Base-by-base conservation (phyloP, 2,888 invertebrate genomes). In the Acrocyrtus sp. region DNA sequence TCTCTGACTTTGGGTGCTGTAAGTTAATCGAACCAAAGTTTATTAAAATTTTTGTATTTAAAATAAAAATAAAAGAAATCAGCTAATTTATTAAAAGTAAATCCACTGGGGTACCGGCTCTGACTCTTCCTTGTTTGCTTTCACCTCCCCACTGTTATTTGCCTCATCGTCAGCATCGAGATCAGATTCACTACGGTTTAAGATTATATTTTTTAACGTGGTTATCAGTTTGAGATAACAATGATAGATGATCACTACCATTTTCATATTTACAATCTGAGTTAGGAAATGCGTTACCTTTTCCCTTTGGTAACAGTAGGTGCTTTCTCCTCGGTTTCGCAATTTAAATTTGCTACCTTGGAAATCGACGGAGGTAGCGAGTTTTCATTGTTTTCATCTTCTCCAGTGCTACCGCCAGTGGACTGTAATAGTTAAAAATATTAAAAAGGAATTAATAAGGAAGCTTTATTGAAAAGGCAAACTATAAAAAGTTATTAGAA, bases 151-250 rank as follows among this genome's bases (percentile, higher is more conserved):
- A 62, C 81, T 81, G 62, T 80, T 80, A 78, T 88, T 88, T 82
- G 88, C 88, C 79, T 88, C 88, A 76, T 88, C 86, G 78, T 88
- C 88, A 34, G 88, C 88, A 80, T 88, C 88, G 74, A 88, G 84
- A 83, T 88, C 88, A 70, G 88, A 88, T 50, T 87, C 88, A 82
- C 88, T 88, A 63, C 15, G 27, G 15, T n/a, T n/a, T n/a, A n/a
- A n/a, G n/a, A n/a, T n/a, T n/a, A n/a, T n/a, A n/a, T n/a, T n/a
- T n/a, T n/a, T n/a, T n/a, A n/a, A n/a, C n/a, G n/a, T n/a, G n/a
- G n/a, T n/a, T n/a, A n/a, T n/a, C n/a, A n/a, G n/a, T n/a, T n/a
- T n/a, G n/a, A n/a, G n/a, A n/a, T n/a, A n/a, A n/a, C n/a, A n/a
- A n/a, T n/a, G n/a, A n/a, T n/a, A n/a, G n/a, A n/a, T n/a, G n/a